A percentile compares a stretch with the other conserved stretches of the same genome.
Conservation (phyloP, 2,888 invertebrate genomes). For the Argynnis bischoffii region DNA sequence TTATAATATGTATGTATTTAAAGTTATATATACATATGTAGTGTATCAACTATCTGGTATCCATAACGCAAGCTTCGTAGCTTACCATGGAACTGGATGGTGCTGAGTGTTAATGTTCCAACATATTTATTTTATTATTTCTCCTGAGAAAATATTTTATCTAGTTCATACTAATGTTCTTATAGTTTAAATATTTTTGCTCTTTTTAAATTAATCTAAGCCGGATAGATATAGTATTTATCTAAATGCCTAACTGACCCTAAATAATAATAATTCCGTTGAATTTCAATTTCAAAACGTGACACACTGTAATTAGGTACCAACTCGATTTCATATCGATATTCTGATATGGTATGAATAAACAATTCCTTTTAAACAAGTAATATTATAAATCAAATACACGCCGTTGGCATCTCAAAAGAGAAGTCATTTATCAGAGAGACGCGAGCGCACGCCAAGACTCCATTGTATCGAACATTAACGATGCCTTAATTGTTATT, state of each 20-base stretch:
- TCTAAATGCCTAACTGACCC: no score
- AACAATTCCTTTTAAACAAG: conserved; percentile 72
- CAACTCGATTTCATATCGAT: conserved; percentile 74
- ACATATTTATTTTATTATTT: no score
- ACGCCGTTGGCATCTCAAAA: conserved; percentile 67
- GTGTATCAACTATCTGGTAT: no score
- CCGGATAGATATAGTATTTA: no score
- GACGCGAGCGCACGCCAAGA: conserved; percentile 62
- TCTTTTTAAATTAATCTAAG: background rate
- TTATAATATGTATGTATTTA: no score
- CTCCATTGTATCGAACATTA: conserved; percentile 71
- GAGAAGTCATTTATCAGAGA: conserved; percentile 74
- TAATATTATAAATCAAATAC: conserved; percentile 80
- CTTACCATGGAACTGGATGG: no score
- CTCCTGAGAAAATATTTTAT: no score
- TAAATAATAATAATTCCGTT: conserved; percentile 4
- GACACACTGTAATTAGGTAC: conserved; percentile 19
- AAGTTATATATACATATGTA: no score
- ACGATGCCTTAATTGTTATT: conserved; percentile 78
- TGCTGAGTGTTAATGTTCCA: no score
- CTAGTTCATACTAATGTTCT: background rate
- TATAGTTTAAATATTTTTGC: background rate
- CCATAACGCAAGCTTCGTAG: no score
- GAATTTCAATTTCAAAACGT: conserved; percentile 16
- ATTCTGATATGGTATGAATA: conserved; percentile 64